A percentile compares a stretch with the other conserved stretches of the same genome.
Conservation (phyloP, 1,140 invertebrate species). For the Galleria mellonella region DNA sequence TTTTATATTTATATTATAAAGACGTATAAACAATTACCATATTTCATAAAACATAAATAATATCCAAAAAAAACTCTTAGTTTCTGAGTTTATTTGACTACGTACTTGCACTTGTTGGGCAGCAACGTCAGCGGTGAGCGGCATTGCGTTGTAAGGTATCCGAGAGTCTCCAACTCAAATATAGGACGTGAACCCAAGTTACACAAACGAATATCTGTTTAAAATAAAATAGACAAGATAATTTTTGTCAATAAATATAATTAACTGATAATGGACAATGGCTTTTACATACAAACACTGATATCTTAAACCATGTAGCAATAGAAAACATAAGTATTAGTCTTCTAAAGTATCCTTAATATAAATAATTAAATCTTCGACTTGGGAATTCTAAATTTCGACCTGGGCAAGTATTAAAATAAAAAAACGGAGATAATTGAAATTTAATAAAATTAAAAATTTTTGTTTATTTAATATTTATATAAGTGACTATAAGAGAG, state of each 20-base stretch:
- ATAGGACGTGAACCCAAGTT: conserved; percentile 44
- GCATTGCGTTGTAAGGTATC: conserved; percentile 72
- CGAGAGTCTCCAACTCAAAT: conserved; percentile 39
- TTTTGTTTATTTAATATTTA: too few species aligned
- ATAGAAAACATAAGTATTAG: background rate
- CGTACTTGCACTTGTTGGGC: conserved; percentile 83
- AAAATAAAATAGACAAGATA: background rate
- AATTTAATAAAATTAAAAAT: too few species aligned
- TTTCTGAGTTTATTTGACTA: background rate
- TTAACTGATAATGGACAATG: background rate
- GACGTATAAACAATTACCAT: too few species aligned
- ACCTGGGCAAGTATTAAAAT: too few species aligned
- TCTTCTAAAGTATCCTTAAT: too few species aligned
- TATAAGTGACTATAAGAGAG: too few species aligned
- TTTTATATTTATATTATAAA: too few species aligned
- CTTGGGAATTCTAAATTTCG: too few species aligned
- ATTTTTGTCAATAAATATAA: background rate
- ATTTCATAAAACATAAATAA: too few species aligned
- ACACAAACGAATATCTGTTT: conserved; percentile 37
- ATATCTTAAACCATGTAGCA: background rate
- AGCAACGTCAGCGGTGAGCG: conserved; percentile 84
- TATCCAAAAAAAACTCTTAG: too few species aligned
- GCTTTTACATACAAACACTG: background rate
- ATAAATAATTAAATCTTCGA: too few species aligned
- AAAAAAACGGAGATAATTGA: too few species aligned